Evolutionary conservation across 2,113 vertebrate species (phyloP), one percentile per base, ranked within the genome.

Genomic region (Apeltes quadracus): DNA sequence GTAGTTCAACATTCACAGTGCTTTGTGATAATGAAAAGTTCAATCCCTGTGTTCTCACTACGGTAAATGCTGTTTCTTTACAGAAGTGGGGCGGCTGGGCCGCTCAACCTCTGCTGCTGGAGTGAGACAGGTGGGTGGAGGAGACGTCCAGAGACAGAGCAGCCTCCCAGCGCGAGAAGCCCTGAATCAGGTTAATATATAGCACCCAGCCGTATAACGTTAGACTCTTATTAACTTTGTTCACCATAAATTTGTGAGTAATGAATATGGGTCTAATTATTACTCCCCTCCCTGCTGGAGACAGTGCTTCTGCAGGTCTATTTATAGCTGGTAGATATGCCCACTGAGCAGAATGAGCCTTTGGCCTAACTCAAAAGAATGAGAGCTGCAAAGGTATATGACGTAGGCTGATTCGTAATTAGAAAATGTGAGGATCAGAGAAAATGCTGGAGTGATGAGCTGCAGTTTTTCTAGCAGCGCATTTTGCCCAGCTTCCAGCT

Each of bases 101-200:
- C 95, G 96, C 72, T 97, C 96, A 0, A 95, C 96, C 79, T 97
- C 96, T 81, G 95, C 95, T 71, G 96, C 96, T 1, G 96, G 96
- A 72, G 95, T 95, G 72, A 95, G 95, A 63, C 95, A 96, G 72
- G 93, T 93, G 53, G 91, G 86, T 10, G 87, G 92, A 83, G 93
- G 92, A 81, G 94, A 95, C n/a, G 90, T 94, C 43, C 94, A 94
- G 53, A 91, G 95, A 65, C 96, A 95, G 69, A 95, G 94, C 92
- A 96, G 95, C 84, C 94, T 96, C 67, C 94, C 93, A 57, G 93
- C 93, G 64, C 89, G 95, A 79, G 96, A 95, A 75, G 87, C 89
- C 57, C 91, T 89, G 63, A 94, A 88, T 88, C 95, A 95, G 95
- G 96, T 97, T 82, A 87, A 72, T 82, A 76, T 54, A 41, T 11